Conservation (phyloP, 1,140 invertebrate species). For the Drosophila neocordata region DNA sequence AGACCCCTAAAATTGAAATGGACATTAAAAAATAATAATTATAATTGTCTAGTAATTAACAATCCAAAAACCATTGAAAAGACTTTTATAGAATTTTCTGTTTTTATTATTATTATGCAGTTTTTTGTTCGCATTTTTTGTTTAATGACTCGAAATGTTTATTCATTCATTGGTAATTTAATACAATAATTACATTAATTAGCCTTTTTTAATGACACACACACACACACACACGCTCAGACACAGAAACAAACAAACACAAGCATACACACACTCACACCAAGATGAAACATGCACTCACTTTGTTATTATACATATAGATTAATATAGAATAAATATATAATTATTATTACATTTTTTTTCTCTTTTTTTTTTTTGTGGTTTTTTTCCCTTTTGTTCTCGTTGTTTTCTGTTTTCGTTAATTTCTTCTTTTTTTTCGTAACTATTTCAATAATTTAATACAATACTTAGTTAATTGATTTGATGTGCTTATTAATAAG, state of each 20-base stretch:
- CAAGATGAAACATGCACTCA: conserved; percentile 2
- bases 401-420: no score
- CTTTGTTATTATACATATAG: conserved; percentile 15
- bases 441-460: conserved; percentile 67
- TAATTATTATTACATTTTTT: conserved; percentile 5
- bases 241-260: conserved; percentile 15
- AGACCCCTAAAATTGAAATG: conserved; percentile 26
- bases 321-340: conserved; percentile 29
- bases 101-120: conserved; percentile 25
- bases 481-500: conserved; percentile 49
- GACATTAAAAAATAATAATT: conserved; percentile 32
- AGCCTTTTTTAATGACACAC: conserved; percentile 61
- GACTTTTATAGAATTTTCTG: conserved; percentile 7
- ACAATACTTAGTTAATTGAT: conserved; percentile 68
- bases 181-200: conserved; percentile 76
- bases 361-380: conserved; percentile 1
- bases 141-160: conserved; percentile 73
- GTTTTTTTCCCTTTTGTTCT: conserved; percentile 1
- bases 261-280: conserved; percentile 38
- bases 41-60: conserved; percentile 49
- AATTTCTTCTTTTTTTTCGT: conserved; percentile 23
- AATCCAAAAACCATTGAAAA: conserved; percentile 7
- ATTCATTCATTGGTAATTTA: conserved; percentile 64
- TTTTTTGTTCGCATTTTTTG: conserved; percentile 32
- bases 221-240: conserved; percentile 33